A percentile compares a stretch with the other conserved stretches of the same genome.
phyloP scores from a whole-genome alignment of 2,113 vertebrate species.

The Seriola quinqueradiata region DNA sequence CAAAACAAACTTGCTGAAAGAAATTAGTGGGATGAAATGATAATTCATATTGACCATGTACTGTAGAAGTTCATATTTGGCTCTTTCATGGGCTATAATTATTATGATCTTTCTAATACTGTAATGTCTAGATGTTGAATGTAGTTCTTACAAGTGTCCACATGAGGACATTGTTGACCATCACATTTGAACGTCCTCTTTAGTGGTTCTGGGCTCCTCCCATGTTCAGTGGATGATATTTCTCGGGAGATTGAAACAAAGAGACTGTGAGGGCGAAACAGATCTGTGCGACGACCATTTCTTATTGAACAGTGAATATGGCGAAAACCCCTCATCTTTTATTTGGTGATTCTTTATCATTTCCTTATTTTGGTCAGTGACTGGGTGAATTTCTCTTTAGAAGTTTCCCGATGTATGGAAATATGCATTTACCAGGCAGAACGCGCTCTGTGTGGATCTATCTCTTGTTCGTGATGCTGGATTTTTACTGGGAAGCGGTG shows the following conservation, averaged over 20 bases:
- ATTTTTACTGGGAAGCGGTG: conserved; percentile 54
- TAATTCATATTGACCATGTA: no score
- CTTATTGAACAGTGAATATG: neutral
- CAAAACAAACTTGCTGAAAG: no score
- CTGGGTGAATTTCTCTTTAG: no score
- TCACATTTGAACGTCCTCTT: neutral
- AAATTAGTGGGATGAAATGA: no score
- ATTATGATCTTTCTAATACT: no score
- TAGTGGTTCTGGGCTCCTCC: conserved; percentile 56
- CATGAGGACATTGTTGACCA: conserved; percentile 25
- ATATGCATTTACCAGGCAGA: neutral
- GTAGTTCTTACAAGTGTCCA: no score
- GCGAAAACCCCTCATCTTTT: neutral
- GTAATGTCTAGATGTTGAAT: no score
- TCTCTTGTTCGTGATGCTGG: conserved; percentile 55
- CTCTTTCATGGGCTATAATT: no score
- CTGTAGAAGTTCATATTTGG: no score
- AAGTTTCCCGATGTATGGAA: neutral
- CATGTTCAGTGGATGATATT: conserved; percentile 17
- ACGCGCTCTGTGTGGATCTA: conserved; percentile 30
- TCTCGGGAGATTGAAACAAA: conserved; percentile 20
- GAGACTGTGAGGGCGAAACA: neutral
- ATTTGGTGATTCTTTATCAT: neutral
- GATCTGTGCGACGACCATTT: neutral
- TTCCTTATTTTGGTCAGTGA: neutral